phyloP scores from a whole-genome alignment of 2,797 vertebrate genomes.

The Vipera ursinii region DNA sequence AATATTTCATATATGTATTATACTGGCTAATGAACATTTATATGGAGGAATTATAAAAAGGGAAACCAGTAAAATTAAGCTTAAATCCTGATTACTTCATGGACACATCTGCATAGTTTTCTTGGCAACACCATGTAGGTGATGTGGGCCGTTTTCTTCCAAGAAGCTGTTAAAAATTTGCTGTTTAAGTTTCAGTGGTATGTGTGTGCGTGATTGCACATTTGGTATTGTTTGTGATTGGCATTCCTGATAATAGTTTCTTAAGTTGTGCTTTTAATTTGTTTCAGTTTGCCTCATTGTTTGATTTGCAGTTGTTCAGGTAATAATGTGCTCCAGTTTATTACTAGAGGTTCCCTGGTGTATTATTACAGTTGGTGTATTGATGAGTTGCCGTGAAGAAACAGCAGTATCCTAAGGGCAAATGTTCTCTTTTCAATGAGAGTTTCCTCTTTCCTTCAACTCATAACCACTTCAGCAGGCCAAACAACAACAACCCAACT shows the following conservation, averaged over 20 bases:
- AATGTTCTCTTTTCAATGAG: slow-evolving; percentile 7
- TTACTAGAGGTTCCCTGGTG: slow-evolving; percentile 23
- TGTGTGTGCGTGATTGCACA: background rate
- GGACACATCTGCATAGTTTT: too few relatives aligned
- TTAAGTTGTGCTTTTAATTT: slow-evolving; percentile 11
- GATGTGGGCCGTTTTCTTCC: too few relatives aligned
- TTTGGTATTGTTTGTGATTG: background rate
- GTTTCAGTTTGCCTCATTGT: slow-evolving; percentile 2
- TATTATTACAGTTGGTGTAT: slow-evolving; percentile 33
- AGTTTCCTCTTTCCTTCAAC: background rate
- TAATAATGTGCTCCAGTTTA: slow-evolving; percentile 21
- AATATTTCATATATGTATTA: background rate
- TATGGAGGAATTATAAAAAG: background rate
- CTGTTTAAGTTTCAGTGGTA: background rate
- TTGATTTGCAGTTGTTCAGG: slow-evolving; percentile 19
- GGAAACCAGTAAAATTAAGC: background rate
- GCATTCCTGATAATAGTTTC: background rate
- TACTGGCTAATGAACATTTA: background rate
- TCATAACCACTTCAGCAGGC: slow-evolving; percentile 22
- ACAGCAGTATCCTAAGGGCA: background rate
- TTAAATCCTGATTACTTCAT: too few relatives aligned
- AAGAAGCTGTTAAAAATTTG: too few relatives aligned
- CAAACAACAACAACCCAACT: background rate
- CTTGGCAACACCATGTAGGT: too few relatives aligned
- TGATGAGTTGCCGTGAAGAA: slow-evolving; percentile 12